Evolutionary conservation across 2,888 invertebrate species (phyloP).

Genomic region (Apamea monoglypha): DNA sequence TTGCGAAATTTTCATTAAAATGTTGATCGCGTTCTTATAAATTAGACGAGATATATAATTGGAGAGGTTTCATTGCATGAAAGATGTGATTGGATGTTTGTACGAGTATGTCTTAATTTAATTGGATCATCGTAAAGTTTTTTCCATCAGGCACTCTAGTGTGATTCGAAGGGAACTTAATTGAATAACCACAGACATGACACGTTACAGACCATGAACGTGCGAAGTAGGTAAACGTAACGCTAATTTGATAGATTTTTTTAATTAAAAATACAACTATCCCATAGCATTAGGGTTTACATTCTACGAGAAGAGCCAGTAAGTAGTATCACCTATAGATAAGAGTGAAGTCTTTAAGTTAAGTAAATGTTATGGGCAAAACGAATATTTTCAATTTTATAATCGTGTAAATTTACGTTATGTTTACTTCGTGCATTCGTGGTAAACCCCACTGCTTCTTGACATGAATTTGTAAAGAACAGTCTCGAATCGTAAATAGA

Average conservation of each 20-base stretch:
- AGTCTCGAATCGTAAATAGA: not conserved
- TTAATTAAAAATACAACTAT: not conserved
- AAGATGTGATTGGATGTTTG: not conserved
- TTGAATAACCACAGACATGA: too few relatives aligned
- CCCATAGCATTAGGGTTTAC: not conserved
- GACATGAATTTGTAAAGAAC: not conserved
- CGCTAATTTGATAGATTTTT: too few relatives aligned
- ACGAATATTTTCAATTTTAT: not conserved
- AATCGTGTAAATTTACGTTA: not conserved
- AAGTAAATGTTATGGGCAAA: not conserved
- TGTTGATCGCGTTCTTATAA: conserved; percentile 21
- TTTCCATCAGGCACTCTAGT: not conserved
- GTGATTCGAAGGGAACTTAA: not conserved
- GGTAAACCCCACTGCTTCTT: not conserved
- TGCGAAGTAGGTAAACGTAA: too few relatives aligned
- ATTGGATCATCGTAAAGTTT: not conserved
- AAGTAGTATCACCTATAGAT: not conserved
- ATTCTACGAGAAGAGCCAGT: not conserved
- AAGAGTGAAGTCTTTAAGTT: not conserved
- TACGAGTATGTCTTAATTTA: not conserved
- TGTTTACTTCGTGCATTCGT: not conserved
- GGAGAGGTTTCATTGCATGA: not conserved
- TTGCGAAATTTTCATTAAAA: conserved; percentile 36
- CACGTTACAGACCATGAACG: too few relatives aligned
- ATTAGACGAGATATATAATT: conserved; percentile 19